Evolutionary conservation across 2,797 vertebrate genomes (phyloP).

Genomic region (Pogoniulus pusillus): DNA sequence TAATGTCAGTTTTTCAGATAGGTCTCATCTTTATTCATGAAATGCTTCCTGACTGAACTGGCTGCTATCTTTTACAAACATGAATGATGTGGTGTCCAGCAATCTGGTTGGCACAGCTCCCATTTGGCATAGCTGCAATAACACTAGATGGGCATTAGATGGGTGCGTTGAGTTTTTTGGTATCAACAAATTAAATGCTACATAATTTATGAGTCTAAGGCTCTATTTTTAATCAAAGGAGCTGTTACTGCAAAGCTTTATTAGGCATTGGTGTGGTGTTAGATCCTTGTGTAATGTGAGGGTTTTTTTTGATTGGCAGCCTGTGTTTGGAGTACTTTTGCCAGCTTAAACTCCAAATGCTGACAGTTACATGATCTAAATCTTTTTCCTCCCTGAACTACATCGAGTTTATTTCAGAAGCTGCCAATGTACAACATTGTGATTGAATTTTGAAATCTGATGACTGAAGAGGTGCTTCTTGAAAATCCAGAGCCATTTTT

Average conservation of each 20-base stretch:
- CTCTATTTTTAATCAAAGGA: conserved; percentile 47
- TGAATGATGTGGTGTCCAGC: conserved; percentile 48
- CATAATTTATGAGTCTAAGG: conserved; percentile 48
- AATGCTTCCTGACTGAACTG: conserved; percentile 3
- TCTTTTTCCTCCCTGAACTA: conserved; percentile 33
- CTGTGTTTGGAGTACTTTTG: conserved; percentile 40
- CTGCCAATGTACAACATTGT: not conserved
- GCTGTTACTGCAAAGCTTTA: conserved; percentile 44
- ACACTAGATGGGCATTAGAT: conserved; percentile 24
- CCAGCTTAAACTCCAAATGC: conserved; percentile 22
- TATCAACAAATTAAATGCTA: conserved; percentile 59
- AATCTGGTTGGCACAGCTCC: conserved; percentile 34
- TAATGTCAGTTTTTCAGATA: conserved; percentile 6
- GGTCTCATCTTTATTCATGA: conserved; percentile 11
- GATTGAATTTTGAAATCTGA: conserved; percentile 31
- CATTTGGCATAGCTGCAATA: conserved; percentile 40
- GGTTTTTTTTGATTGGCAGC: conserved; percentile 36
- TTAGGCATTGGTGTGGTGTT: conserved; percentile 39
- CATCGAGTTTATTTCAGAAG: conserved; percentile 18
- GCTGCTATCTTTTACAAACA: not conserved
- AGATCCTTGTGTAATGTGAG: conserved; percentile 15
- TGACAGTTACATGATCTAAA: not conserved
- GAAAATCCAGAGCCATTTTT: conserved; percentile 38
- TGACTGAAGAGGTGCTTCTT: conserved; percentile 38
- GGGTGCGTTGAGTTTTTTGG: conserved; percentile 43